Conservation (phyloP, 2,797 vertebrate species). For the Semaprochilodus insignis region DNA sequence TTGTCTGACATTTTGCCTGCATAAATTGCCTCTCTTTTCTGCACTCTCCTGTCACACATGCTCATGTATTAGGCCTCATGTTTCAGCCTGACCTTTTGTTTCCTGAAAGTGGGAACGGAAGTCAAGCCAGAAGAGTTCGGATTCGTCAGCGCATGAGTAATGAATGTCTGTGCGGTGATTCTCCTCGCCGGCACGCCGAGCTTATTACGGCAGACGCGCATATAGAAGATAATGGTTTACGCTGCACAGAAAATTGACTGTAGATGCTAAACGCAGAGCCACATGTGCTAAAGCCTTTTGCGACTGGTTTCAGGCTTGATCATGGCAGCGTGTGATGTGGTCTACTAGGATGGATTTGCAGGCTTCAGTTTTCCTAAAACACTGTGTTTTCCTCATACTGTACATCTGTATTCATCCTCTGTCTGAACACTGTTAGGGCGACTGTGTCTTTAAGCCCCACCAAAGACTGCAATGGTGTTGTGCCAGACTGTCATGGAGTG, state of each 20-base stretch:
- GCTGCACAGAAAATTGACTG: background rate
- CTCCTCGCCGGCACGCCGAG: background rate
- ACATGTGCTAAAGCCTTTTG: background rate
- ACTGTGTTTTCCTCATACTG: no score
- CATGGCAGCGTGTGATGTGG: no score
- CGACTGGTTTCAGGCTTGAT: background rate
- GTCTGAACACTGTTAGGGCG: no score
- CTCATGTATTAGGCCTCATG: conserved; percentile 52
- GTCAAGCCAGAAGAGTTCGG: conserved; percentile 37
- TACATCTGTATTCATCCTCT: no score
- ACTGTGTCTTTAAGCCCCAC: no score
- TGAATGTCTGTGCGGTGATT: conserved; percentile 7
- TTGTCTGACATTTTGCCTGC: conserved; percentile 59
- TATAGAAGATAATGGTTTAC: conserved; percentile 22
- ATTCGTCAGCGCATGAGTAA: conserved; percentile 49
- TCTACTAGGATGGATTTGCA: no score
- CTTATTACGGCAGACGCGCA: conserved; percentile 19
- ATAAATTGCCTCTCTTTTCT: conserved; percentile 56
- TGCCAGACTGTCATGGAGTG: no score
- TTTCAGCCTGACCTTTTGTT: conserved; percentile 60
- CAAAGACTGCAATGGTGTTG: no score
- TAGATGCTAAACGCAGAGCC: background rate
- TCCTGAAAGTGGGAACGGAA: conserved; percentile 50
- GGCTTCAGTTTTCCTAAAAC: no score
- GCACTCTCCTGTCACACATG: conserved; percentile 50